Conservation (phyloP, 2,797 vertebrate genomes). For the Threskiornis aethiopicus region DNA sequence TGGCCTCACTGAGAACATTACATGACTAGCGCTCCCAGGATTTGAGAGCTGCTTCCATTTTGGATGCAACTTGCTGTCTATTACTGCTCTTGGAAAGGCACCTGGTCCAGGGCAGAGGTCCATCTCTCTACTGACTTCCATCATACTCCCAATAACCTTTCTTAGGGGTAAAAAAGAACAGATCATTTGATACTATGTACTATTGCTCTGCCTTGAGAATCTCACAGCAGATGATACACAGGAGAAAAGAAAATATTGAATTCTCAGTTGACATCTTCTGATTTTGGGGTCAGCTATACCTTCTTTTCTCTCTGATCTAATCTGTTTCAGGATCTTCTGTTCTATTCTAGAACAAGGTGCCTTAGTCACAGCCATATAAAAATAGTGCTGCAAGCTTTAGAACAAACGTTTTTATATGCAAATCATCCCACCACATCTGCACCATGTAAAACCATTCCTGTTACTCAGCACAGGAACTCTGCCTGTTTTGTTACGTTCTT, state of each 20-base stretch:
- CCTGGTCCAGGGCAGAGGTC: neutral
- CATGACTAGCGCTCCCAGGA: rapidly evolving
- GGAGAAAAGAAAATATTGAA: neutral
- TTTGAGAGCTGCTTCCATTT: neutral
- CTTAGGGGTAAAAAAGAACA: neutral
- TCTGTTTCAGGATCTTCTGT: neutral
- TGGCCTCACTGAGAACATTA: neutral
- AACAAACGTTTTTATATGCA: neutral
- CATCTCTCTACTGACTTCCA: neutral
- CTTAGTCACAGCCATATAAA: neutral
- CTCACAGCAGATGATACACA: neutral
- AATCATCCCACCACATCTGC: neutral
- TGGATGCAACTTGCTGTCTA: neutral
- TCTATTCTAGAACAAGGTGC: neutral
- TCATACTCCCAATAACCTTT: neutral
- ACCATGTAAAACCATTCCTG: neutral
- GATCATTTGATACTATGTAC: neutral
- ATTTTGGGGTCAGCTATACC: neutral
- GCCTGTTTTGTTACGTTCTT: neutral
- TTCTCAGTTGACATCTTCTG: neutral
- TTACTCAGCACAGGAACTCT: neutral
- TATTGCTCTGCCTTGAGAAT: neutral
- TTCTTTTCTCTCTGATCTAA: neutral
- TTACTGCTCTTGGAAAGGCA: neutral
- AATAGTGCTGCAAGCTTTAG: neutral